Evolutionary conservation across 1,140 invertebrate species (phyloP), one percentile per base, ranked within the genome.

Genomic region (Acyrthosiphon pisum): DNA sequence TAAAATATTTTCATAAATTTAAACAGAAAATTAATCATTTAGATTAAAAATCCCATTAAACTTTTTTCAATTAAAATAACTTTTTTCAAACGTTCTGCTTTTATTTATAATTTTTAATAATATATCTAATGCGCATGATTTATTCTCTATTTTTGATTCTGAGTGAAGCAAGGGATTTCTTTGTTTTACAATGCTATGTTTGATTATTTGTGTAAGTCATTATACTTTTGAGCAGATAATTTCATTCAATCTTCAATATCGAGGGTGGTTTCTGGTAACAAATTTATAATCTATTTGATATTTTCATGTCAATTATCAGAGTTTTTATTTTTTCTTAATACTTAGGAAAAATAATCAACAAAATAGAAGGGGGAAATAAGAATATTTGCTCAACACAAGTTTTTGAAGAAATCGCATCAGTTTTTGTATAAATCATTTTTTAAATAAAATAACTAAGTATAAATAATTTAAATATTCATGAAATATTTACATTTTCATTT

Each of bases 1-100:
- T 87, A n/a, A 48, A 46, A 87, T 18, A 87, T 48, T 87, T 14
- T 48, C 26, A 87, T 46, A 46, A 46, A 23, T 48, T 30, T 46
- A 87, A 87, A 30, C 14, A 87, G 44, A 46, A 87, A 88, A 53
- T 50, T 20, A 48, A 48, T 87, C 14, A n/a, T 50, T 88, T 35
- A 88, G 86, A 50, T 88, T 88, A 14, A 88, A 88, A 88, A 35
- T 44, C 6, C 86, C 30, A 35, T 88, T 53, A 88, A 88, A 88
- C 46, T 88, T 50, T 35, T 88, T 41, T 44, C 83, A 86, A 86
- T 86, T 44, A 86, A 86, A 84, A 37, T 81, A 22, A 81, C 76
- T 26, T 84, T 68, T 68, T 68, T 68, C 60, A 14, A 68, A 68
- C 60, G 30, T 68, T 68, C 30, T 68, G 60, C 30, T 68, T 68